Evolutionary conservation across 2,113 vertebrate species (phyloP).

Genomic region (Emydocephalus ijimae): DNA sequence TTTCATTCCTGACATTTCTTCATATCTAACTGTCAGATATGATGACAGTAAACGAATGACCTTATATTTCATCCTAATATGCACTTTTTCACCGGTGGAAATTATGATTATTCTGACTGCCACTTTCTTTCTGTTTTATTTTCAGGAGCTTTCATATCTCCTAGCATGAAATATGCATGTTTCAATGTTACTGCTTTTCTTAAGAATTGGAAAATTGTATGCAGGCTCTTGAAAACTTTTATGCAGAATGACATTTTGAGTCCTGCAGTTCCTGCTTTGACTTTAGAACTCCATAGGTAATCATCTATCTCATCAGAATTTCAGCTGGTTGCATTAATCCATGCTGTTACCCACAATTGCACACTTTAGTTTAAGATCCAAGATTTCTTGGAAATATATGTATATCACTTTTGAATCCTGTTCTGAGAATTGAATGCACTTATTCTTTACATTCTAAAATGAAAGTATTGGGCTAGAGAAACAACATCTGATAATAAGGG

Average conservation of each 20-base stretch:
- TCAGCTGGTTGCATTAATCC: not conserved
- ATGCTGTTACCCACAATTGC: not conserved
- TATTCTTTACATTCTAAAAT: not conserved
- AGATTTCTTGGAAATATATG: not conserved
- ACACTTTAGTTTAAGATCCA: not conserved
- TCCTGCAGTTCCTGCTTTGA: not conserved
- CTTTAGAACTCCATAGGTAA: not conserved
- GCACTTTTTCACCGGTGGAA: not conserved
- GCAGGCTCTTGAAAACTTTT: not conserved
- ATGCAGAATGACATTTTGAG: not conserved
- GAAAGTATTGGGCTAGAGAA: not conserved
- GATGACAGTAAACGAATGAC: not conserved
- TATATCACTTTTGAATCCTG: not conserved
- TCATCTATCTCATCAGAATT: not conserved
- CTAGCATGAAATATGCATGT: constrained; percentile 3
- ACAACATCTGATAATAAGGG: not conserved
- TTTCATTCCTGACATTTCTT: not conserved
- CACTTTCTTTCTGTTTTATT: not conserved
- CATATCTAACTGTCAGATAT: not conserved
- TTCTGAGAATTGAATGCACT: not conserved
- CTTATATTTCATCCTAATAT: not conserved
- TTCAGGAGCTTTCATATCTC: not conserved
- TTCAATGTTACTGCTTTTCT: not conserved
- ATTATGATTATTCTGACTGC: not conserved
- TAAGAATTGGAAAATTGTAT: not conserved